phyloP scores from a whole-genome alignment of 2,797 vertebrate species.

The Mormyrus proboscirostris region DNA sequence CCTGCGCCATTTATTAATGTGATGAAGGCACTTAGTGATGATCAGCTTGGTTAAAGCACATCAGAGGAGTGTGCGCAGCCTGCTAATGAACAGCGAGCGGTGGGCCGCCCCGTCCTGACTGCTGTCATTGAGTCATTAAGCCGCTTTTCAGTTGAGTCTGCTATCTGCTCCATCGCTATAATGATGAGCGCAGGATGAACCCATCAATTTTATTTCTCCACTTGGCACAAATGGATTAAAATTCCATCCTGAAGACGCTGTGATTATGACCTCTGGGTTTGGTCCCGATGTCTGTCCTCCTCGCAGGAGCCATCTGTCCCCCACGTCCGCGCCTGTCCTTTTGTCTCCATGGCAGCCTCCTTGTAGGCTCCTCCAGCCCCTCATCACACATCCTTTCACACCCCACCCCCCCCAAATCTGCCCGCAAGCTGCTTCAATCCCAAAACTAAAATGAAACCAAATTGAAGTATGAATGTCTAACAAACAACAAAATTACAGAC shows the following conservation, averaged over 20 bases:
- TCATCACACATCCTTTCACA: background rate
- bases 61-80: conserved; percentile 52
- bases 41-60: conserved; percentile 67
- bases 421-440: background rate
- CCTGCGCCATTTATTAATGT: conserved; percentile 59
- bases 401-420: background rate
- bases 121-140: conserved; percentile 69
- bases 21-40: conserved; percentile 63
- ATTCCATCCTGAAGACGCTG: background rate
- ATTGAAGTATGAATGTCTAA: conserved; percentile 17
- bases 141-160: conserved; percentile 64
- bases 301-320: background rate
- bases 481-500: background rate
- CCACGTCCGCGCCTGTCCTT: background rate
- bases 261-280: background rate
- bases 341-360: background rate
- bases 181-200: conserved; percentile 66
- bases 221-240: conserved; percentile 28
- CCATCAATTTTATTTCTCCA: conserved; percentile 61
- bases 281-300: background rate
- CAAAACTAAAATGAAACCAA: conserved; percentile 1
- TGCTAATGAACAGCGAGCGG: conserved; percentile 60
- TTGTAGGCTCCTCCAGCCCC: background rate
- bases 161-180: conserved; percentile 68
- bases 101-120: conserved; percentile 59